phyloP scores from a whole-genome alignment of 2,113 vertebrate species.

The Seriola aureovittata region DNA sequence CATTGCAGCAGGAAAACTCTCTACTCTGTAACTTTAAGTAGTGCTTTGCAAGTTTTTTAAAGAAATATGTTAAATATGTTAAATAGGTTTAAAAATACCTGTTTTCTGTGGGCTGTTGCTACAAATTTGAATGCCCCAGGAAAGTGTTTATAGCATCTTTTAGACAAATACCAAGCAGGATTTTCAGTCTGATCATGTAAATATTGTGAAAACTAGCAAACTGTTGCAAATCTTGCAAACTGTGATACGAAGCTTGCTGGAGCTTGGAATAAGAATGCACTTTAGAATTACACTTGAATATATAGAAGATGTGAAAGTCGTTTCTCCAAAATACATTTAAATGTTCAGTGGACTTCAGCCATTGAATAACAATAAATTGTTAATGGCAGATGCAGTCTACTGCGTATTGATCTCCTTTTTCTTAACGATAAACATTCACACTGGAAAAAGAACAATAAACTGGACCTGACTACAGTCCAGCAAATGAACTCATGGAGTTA shows the following conservation, averaged over 20 bases:
- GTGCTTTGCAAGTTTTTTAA: background rate
- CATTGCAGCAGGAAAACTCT: background rate
- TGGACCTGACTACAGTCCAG: background rate
- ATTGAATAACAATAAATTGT: background rate
- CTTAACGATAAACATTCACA: background rate
- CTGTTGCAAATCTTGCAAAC: background rate
- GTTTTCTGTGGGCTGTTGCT: background rate
- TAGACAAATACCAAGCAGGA: background rate
- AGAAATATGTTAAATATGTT: background rate
- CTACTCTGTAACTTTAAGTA: background rate
- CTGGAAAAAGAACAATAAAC: background rate
- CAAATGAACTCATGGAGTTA: constrained; percentile 20
- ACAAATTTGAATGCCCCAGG: background rate
- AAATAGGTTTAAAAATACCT: background rate
- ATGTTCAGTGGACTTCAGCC: background rate
- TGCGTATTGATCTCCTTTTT: background rate
- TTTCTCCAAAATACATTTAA: background rate
- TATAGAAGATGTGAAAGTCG: background rate
- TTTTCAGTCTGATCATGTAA: background rate
- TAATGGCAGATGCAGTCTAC: no score
- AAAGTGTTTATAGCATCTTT: background rate
- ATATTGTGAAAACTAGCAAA: background rate
- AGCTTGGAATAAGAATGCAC: no score
- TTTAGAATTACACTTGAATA: background rate
- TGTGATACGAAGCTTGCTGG: no score